Conservation (phyloP, 2,888 invertebrate species). For the Mechanitis mazaeus region DNA sequence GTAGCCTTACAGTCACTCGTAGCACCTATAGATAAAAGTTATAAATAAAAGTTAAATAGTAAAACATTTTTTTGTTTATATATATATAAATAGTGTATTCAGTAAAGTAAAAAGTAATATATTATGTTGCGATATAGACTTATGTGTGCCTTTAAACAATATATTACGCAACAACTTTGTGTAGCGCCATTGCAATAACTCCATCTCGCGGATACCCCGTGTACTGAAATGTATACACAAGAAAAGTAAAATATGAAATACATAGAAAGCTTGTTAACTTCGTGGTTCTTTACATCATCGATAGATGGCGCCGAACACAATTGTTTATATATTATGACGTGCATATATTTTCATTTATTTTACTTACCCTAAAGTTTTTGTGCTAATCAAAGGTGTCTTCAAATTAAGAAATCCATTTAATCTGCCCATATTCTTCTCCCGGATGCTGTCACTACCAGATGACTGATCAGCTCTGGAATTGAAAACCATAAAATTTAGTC, state of each 20-base stretch:
- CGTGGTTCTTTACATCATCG: neutral
- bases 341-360: neutral
- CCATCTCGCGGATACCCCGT: neutral
- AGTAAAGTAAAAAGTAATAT: too few species aligned
- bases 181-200: neutral
- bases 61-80: too few species aligned
- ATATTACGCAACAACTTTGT: neutral
- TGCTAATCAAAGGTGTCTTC: conserved; percentile 84
- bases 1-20: too few species aligned
- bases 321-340: neutral
- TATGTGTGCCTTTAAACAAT: neutral
- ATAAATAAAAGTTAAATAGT: too few species aligned
- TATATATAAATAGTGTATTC: too few species aligned
- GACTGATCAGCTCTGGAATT: conserved; percentile 56
- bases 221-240: neutral
- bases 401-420: conserved; percentile 82
- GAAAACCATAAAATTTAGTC: conserved; percentile 15
- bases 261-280: neutral
- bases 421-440: conserved; percentile 74
- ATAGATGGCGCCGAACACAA: neutral
- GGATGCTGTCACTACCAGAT: conserved; percentile 47
- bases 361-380: conserved; percentile 85
- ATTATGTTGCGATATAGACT: too few species aligned
- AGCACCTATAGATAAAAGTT: too few species aligned
- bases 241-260: neutral